Evolutionary conservation across 2,113 vertebrate species (phyloP).

Genomic region (Uria aalge): DNA sequence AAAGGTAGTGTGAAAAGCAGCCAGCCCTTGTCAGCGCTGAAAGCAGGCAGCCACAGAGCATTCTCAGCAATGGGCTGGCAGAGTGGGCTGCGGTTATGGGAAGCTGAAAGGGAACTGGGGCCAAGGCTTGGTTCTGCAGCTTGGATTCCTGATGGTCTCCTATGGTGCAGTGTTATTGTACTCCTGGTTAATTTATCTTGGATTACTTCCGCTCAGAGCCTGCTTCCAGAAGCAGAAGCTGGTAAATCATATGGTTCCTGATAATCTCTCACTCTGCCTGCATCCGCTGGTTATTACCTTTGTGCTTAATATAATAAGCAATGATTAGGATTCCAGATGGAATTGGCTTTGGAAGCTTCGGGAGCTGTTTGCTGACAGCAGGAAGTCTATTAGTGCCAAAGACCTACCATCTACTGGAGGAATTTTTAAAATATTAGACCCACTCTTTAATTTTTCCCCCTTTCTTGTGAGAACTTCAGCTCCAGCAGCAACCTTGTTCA

Average conservation of each 20-base stretch:
- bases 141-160: neutral
- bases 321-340: slow-evolving; percentile 40
- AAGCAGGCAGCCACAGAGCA: neutral
- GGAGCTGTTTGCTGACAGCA: neutral
- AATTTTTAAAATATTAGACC: neutral
- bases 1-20: neutral
- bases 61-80: neutral
- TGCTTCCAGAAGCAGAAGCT: slow-evolving; percentile 20
- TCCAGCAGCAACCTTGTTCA: neutral
- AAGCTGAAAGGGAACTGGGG: neutral
- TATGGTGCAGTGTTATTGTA: neutral
- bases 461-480: neutral
- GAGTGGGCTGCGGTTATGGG: neutral
- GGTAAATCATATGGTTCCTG: slow-evolving; percentile 14
- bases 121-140: neutral
- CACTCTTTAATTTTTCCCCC: neutral
- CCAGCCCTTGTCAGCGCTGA: neutral
- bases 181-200: slow-evolving; percentile 26
- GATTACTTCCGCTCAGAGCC: slow-evolving; percentile 24
- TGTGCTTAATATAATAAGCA: slow-evolving; percentile 47
- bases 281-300: neutral
- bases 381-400: neutral
- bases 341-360: slow-evolving; percentile 12
- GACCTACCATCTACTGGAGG: neutral
- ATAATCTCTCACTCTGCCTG: neutral